phyloP scores from a whole-genome alignment of 2,797 vertebrate species.

The Streptopelia turtur region DNA sequence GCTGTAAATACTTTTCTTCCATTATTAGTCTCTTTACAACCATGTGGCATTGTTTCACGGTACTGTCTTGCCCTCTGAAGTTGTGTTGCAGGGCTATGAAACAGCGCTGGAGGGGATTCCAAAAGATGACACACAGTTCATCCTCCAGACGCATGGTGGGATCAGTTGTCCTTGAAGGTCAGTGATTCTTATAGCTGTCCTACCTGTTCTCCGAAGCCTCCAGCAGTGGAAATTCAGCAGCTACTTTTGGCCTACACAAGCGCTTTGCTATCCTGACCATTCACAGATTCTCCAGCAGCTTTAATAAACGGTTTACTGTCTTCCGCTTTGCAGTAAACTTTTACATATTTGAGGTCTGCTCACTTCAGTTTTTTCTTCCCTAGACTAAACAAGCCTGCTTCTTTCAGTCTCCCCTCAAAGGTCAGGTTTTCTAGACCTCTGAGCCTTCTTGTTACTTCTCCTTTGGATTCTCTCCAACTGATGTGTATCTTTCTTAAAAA shows the following conservation, averaged over 20 bases:
- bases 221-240: neutral
- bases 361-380: neutral
- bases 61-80: neutral
- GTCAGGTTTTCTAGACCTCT: neutral
- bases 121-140: neutral
- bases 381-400: slow-evolving; percentile 32
- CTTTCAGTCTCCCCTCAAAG: neutral
- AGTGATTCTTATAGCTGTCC: neutral
- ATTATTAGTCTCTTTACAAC: neutral
- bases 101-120: neutral
- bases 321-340: neutral
- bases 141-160: neutral
- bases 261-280: neutral
- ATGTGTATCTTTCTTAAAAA: neutral
- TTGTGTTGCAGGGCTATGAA: neutral
- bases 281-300: fast-evolving
- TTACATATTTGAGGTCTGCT: neutral
- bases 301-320: neutral
- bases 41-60: neutral
- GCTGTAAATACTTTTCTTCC: neutral
- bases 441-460: slow-evolving; percentile 14
- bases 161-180: neutral
- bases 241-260: neutral
- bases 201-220: neutral
- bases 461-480: slow-evolving; percentile 17